phyloP scores from a whole-genome alignment of 2,797 vertebrate genomes.

The Urocyon cinereoargenteus region DNA sequence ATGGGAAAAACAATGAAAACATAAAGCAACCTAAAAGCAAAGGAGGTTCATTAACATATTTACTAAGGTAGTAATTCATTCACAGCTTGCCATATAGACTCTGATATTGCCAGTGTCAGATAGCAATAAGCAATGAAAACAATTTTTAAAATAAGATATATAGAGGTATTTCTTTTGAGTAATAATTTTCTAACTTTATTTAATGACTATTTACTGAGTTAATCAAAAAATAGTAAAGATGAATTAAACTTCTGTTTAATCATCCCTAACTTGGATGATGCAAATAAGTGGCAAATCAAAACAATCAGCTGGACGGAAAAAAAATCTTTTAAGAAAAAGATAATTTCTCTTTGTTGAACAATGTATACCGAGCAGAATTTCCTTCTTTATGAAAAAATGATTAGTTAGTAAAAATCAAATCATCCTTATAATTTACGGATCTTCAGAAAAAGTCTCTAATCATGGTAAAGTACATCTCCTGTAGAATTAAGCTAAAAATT shows the following conservation, averaged over 20 bases:
- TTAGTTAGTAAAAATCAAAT: slow-evolving; percentile 53
- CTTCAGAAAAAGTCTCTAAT: not conserved
- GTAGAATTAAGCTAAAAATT: slow-evolving; percentile 53
- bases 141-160: not conserved
- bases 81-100: slow-evolving; percentile 11
- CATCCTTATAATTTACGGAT: slow-evolving; percentile 17
- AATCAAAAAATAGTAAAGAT: slow-evolving; percentile 37
- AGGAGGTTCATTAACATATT: not conserved
- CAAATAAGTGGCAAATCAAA: not conserved
- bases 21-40: not conserved
- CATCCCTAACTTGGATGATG: not conserved
- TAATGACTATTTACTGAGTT: slow-evolving; percentile 45
- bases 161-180: not conserved
- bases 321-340: slow-evolving; percentile 26
- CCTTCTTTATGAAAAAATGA: slow-evolving; percentile 35
- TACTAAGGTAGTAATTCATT: slow-evolving; percentile 52
- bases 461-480: not conserved
- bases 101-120: not conserved
- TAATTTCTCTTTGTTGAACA: slow-evolving; percentile 45
- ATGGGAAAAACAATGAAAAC: not conserved
- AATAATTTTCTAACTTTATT: slow-evolving; percentile 28
- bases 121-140: slow-evolving; percentile 29
- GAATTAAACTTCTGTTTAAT: not conserved
- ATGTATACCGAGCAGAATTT: not conserved
- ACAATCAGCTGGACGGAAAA: not conserved